A percentile compares a stretch with the other conserved stretches of the same genome.
Evolutionary conservation across 2,888 invertebrate genomes (phyloP).

Genomic region (Drepana falcataria): DNA sequence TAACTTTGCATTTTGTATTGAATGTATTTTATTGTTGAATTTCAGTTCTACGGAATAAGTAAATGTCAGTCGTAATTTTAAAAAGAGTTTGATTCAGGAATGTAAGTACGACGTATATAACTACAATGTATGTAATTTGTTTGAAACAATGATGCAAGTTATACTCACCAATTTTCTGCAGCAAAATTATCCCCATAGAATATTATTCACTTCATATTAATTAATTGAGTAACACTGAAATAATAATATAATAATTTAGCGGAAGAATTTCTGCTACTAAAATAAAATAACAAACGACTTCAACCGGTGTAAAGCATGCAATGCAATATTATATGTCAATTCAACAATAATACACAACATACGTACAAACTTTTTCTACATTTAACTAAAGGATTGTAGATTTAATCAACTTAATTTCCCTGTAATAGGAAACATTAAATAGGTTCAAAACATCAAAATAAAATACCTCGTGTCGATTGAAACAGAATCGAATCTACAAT

Average conservation of each 20-base stretch:
- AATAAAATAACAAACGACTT: constrained; percentile 18
- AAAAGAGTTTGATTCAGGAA: too few relatives aligned
- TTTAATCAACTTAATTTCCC: constrained; percentile 6
- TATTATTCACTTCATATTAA: constrained; percentile 31
- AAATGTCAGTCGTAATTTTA: too few relatives aligned
- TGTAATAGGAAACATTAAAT: constrained; percentile 12
- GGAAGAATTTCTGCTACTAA: constrained; percentile 3
- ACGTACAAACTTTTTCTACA: constrained; percentile 3
- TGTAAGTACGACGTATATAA: too few relatives aligned
- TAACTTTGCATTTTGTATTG: too few relatives aligned
- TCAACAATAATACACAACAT: not conserved
- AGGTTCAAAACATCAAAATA: constrained; percentile 39
- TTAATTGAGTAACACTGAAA: constrained; percentile 24
- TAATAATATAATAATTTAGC: constrained; percentile 6
- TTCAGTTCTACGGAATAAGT: too few relatives aligned
- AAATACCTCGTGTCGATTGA: constrained; percentile 38
- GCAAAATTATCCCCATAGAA: constrained; percentile 43
- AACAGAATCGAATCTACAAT: constrained; percentile 2
- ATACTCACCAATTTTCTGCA: constrained; percentile 41
- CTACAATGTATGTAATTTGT: constrained; percentile 11
- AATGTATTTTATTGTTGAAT: too few relatives aligned
- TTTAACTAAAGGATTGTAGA: constrained; percentile 1
- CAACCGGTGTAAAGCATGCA: constrained; percentile 26
- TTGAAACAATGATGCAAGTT: constrained; percentile 15
- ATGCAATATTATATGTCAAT: constrained; percentile 11